Percentiles rank a stretch among this genome's conserved stretches.
Conservation (phyloP, 2,797 vertebrate genomes). For the Gastrophryne carolinensis region DNA sequence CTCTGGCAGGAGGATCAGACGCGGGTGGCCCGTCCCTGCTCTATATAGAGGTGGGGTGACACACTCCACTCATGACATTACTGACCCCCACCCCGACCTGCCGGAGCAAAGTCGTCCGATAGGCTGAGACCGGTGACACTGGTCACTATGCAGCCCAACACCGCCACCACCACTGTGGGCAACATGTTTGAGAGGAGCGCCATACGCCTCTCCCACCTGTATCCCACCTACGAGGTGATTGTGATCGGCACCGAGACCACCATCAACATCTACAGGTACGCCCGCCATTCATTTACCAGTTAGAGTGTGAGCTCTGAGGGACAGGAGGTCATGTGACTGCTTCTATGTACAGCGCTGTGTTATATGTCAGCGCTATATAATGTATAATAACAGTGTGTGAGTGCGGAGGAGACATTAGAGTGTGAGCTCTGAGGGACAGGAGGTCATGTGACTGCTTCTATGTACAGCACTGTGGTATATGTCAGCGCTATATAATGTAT, state of each 20-base stretch:
- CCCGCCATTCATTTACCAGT: background rate
- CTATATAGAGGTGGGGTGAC: too few species aligned
- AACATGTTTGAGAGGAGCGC: background rate
- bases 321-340: too few species aligned
- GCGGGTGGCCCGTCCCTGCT: too few species aligned
- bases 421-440: background rate
- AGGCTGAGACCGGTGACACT: background rate
- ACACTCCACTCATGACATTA: background rate
- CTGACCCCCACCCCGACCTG: background rate
- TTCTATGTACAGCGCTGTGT: background rate
- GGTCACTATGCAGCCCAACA: background rate
- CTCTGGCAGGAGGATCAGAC: too few species aligned
- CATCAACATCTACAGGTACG: conserved; percentile 23
- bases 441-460: too few species aligned
- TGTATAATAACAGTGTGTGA: too few species aligned
- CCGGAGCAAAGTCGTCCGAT: background rate
- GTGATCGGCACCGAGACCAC: conserved; percentile 6
- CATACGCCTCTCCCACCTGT: background rate
- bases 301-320: too few species aligned
- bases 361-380: background rate
- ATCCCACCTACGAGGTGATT: background rate
- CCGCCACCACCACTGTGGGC: background rate
- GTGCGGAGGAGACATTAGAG: too few species aligned
- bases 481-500: too few species aligned
- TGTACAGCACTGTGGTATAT: too few species aligned